Percentiles rank a stretch among this genome's conserved stretches.
Conservation (phyloP, 2,113 vertebrate genomes). For the Tapirus terrestris region DNA sequence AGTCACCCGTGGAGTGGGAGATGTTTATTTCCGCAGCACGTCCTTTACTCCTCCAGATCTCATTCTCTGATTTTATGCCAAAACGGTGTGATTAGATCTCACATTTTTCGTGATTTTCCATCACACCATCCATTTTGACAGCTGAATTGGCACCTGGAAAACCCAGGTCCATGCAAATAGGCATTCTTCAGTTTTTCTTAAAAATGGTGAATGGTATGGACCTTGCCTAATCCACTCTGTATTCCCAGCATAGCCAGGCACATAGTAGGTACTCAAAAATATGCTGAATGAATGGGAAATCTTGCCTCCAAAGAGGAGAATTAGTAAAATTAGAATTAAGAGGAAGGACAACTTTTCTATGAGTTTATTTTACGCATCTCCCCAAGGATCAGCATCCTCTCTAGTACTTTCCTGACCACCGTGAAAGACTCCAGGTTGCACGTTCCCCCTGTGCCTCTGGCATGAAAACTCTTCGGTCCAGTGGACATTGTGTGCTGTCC, state of each 20-base stretch:
- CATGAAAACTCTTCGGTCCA: no score
- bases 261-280: neutral
- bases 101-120: neutral
- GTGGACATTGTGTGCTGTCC: fast-evolving
- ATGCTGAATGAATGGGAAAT: neutral
- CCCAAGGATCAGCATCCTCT: neutral
- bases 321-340: neutral
- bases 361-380: neutral
- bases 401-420: neutral
- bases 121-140: neutral
- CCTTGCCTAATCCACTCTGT: neutral
- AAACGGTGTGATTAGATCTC: neutral
- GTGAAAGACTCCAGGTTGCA: fast-evolving
- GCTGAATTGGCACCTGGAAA: neutral
- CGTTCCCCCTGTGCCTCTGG: fast-evolving
- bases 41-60: neutral
- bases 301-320: neutral
- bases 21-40: neutral
- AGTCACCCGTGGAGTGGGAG: neutral
- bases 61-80: neutral
- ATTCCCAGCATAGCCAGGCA: neutral
- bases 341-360: neutral
- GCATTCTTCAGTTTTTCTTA: neutral
- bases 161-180: neutral
- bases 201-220: neutral